These are phyloP conservation scores for Girardinichthys multiradiatus DNA, from an alignment of 2,113 vertebrate species.

Conservation along the genomic window DNA sequence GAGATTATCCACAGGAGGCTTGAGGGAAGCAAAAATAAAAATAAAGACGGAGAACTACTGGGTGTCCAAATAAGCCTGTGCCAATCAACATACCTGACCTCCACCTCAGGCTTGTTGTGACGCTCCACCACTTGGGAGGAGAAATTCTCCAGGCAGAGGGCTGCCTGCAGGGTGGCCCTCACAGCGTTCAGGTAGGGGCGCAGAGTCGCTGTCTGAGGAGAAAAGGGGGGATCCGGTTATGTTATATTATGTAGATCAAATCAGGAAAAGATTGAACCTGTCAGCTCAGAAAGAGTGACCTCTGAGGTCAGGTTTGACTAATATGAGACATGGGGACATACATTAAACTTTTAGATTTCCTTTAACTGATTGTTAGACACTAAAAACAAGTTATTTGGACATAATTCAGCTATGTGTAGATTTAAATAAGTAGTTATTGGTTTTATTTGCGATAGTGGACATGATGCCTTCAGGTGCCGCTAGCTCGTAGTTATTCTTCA, in stretches of 20 bases:
- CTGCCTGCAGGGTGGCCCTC: constrained; percentile 95
- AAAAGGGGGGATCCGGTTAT: neutral
- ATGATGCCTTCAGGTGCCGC: constrained; percentile 2
- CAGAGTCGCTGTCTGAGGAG: constrained; percentile 91
- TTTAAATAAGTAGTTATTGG: neutral
- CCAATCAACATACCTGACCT: constrained; percentile 88
- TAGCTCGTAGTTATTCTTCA: constrained; percentile 7
- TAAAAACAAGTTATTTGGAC: neutral
- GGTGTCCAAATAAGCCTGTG: neutral
- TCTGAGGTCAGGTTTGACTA: constrained; percentile 16
- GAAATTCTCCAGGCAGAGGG: constrained; percentile 98
- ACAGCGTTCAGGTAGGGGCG: constrained; percentile 98
- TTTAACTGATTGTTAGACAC: too few relatives aligned
- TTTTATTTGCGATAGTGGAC: neutral
- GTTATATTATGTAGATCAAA: constrained; percentile 1
- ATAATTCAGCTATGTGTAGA: neutral
- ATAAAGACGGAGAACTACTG: neutral
- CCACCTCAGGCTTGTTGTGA: constrained; percentile 98
- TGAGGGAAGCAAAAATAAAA: constrained; percentile 18
- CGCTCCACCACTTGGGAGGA: constrained; percentile 98
- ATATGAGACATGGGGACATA: neutral
- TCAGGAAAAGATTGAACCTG: neutral
- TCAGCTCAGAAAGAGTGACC: neutral
- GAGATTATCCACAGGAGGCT: constrained; percentile 21
- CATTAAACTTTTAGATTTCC: neutral